Evolutionary conservation across 2,797 vertebrate species (phyloP).

Genomic region (Danio kyathit): DNA sequence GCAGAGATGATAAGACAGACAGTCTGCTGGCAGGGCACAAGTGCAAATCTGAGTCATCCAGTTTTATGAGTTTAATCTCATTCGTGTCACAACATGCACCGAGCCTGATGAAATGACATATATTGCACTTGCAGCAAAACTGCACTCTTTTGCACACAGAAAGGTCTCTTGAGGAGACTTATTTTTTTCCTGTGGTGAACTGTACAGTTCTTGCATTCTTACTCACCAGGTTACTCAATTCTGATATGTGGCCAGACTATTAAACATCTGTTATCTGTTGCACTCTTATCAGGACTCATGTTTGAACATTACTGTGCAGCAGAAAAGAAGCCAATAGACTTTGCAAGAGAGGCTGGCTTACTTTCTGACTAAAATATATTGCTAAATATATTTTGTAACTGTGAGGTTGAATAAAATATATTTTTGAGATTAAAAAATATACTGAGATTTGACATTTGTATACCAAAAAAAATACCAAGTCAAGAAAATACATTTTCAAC

Average conservation of each 20-base stretch:
- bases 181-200: background rate
- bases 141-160: conserved; percentile 26
- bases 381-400: too few species aligned
- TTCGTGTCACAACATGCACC: conserved; percentile 28
- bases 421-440: too few species aligned
- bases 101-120: conserved; percentile 23
- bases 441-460: too few species aligned
- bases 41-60: conserved; percentile 29
- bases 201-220: conserved; percentile 2
- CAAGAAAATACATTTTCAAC: too few species aligned
- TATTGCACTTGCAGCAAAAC: conserved; percentile 26
- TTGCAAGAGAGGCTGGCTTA: background rate
- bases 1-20: background rate
- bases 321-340: background rate
- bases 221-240: conserved; percentile 21
- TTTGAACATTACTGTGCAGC: conserved; percentile 9
- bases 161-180: conserved; percentile 7
- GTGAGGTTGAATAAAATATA: too few species aligned
- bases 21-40: conserved; percentile 24
- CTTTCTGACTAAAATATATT: too few species aligned
- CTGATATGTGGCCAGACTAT: background rate
- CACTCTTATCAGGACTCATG: conserved; percentile 14
- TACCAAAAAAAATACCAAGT: too few species aligned
- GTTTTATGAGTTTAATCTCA: conserved; percentile 35
- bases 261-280: conserved; percentile 7